Evolutionary conservation across 1,140 invertebrate genomes (phyloP).

Genomic region (Arion vulgaris): DNA sequence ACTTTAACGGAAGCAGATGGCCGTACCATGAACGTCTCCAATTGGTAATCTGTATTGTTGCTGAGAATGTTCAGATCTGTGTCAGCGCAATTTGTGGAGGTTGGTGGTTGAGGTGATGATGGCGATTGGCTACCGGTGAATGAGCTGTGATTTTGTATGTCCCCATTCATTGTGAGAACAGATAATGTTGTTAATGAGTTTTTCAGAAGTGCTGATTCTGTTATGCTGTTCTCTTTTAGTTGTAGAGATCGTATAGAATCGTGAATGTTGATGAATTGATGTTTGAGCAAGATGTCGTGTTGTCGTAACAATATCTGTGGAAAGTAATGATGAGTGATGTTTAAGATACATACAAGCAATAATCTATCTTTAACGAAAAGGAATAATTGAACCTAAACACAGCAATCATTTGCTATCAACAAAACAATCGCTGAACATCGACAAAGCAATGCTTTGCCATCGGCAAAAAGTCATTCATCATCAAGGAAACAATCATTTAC

Average conservation of each 20-base stretch:
- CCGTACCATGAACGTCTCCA: slow-evolving; percentile 46
- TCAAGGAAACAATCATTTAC: too few species aligned
- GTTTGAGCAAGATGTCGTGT: slow-evolving; percentile 62
- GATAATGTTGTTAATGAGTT: not conserved
- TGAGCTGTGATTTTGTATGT: not conserved
- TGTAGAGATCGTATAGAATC: slow-evolving; percentile 57
- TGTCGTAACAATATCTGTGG: slow-evolving; percentile 62
- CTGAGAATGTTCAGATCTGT: slow-evolving; percentile 19
- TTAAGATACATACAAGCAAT: too few species aligned
- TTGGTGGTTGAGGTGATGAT: slow-evolving; percentile 25
- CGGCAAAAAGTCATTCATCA: too few species aligned
- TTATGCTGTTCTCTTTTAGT: slow-evolving; percentile 21
- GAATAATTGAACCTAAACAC: too few species aligned
- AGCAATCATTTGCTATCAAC: too few species aligned
- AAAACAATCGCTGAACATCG: too few species aligned
- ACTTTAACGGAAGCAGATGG: slow-evolving; percentile 55
- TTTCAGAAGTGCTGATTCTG: not conserved
- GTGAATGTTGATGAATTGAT: slow-evolving; percentile 65
- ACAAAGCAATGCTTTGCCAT: too few species aligned
- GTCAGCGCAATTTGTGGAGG: slow-evolving; percentile 25
- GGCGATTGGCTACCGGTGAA: slow-evolving; percentile 44
- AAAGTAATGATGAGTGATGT: not conserved
- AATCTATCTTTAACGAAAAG: too few species aligned
- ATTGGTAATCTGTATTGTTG: not conserved
- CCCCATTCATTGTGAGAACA: not conserved